phyloP scores from a whole-genome alignment of 1,140 invertebrate species.

The Brachionus sp. region DNA sequence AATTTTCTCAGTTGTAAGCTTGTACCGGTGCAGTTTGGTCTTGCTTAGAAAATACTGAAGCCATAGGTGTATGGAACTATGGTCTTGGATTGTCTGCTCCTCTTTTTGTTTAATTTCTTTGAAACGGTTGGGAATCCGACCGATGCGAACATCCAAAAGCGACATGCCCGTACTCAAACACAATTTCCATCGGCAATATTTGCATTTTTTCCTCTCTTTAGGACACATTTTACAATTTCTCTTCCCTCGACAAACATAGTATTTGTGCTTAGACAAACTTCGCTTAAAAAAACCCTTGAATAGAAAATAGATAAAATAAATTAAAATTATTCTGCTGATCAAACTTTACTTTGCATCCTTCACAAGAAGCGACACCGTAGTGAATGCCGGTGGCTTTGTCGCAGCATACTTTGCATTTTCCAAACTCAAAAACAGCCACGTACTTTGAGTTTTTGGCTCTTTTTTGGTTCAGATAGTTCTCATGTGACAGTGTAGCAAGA shows the following conservation, averaged over 20 bases:
- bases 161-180: constrained; percentile 56
- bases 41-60: not conserved
- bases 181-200: constrained; percentile 54
- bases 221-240: constrained; percentile 52
- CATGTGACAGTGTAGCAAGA: not conserved
- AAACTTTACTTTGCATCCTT: constrained; percentile 49
- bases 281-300: constrained; percentile 47
- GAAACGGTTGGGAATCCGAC: constrained; percentile 56
- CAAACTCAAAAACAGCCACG: not conserved
- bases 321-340: constrained; percentile 51
- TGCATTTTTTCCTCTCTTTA: constrained; percentile 56
- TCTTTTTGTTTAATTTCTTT: constrained; percentile 49
- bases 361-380: constrained; percentile 46
- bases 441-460: not conserved
- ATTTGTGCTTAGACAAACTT: constrained; percentile 47
- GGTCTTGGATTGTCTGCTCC: not conserved
- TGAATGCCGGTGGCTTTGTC: constrained; percentile 38
- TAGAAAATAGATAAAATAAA: not conserved
- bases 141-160: constrained; percentile 53
- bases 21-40: not conserved
- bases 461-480: not conserved
- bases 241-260: constrained; percentile 56
- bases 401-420: not conserved
- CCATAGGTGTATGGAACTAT: not conserved
- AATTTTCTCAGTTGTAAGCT: not conserved